phyloP scores from a whole-genome alignment of 2,888 invertebrate species.

The Diaprepes abbreviatus region DNA sequence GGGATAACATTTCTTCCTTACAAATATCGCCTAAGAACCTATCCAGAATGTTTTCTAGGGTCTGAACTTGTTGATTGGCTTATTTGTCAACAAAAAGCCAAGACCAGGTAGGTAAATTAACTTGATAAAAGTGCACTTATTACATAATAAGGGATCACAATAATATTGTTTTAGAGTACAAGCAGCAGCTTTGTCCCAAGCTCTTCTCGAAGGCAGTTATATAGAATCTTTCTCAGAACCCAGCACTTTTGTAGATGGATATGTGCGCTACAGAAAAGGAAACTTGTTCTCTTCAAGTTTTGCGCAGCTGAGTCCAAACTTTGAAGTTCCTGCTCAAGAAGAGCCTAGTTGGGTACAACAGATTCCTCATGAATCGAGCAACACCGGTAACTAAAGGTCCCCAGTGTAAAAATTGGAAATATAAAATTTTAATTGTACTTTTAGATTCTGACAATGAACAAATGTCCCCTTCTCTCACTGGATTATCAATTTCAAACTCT shows the following conservation, averaged over 20 bases:
- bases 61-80: conserved; percentile 89
- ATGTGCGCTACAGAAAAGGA: conserved; percentile 68
- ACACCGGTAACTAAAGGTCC: too few relatives aligned
- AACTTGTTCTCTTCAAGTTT: conserved; percentile 58
- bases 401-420: too few relatives aligned
- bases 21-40: conserved; percentile 80
- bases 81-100: conserved; percentile 81
- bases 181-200: conserved; percentile 84
- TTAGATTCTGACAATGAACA: conserved; percentile 68
- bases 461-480: conserved; percentile 60
- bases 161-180: conserved; percentile 72
- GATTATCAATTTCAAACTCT: conserved; percentile 67
- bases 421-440: conserved; percentile 39
- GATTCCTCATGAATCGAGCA: conserved; percentile 59
- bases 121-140: too few relatives aligned
- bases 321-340: conserved; percentile 65
- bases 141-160: too few relatives aligned
- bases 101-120: conserved; percentile 79
- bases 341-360: conserved; percentile 76
- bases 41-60: conserved; percentile 83
- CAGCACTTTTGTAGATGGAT: conserved; percentile 68
- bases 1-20: conserved; percentile 75
- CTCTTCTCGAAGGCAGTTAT: conserved; percentile 81
- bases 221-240: conserved; percentile 77
- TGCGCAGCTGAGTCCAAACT: conserved; percentile 61